Evolutionary conservation across 2,797 vertebrate species (phyloP), one percentile per base, ranked within the genome.

Genomic region (Dromococcyx pavoninus): DNA sequence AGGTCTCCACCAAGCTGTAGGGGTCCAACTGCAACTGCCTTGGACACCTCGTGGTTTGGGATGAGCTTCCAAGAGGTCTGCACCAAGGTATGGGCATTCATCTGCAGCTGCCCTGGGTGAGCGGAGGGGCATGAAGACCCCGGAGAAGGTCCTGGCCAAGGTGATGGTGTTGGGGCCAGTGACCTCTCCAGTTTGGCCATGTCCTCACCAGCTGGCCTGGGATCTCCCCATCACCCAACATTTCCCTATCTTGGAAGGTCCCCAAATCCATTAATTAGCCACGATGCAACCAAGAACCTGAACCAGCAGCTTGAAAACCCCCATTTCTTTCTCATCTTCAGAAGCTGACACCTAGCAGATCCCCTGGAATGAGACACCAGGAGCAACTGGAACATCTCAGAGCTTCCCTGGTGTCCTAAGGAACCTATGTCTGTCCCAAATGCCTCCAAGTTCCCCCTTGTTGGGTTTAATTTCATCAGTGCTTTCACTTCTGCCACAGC

Each of bases 401-500:
- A 74, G 11, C 70, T 66, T 62, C 58, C 50, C 53, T n/a, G 21
- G 9, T 27, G 50, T 33, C 78, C 50, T n/a, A 17, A 27, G 32
- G 46, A 43, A 56, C 35, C 1, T 1, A 8, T 2, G 11, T 24
- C 66, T 4, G 1, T 32, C 61, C 70, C 41, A 2, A 3, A 5
- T 5, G 13, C 22, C 12, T 6, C 37, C 0, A 0, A 71, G 18
- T 74, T 95, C 9, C 13, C 43, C 39, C 30, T 71, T 0, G 0
- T 4, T 43, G 50, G 61, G 35, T 93, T 82, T 41, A 35, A 75
- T 75, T 58, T 57, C 58, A 33, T 13, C 0, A 1, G n/a, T 7
- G 19, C 54, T 94, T 94, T 94, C 79, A 43, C 83, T 95, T 95
- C 93, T 94, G 70, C 82, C 23, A 1, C 80, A 41, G 64, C 19